phyloP scores from a whole-genome alignment of 2,888 invertebrate species.

The Cheilosia impressa region DNA sequence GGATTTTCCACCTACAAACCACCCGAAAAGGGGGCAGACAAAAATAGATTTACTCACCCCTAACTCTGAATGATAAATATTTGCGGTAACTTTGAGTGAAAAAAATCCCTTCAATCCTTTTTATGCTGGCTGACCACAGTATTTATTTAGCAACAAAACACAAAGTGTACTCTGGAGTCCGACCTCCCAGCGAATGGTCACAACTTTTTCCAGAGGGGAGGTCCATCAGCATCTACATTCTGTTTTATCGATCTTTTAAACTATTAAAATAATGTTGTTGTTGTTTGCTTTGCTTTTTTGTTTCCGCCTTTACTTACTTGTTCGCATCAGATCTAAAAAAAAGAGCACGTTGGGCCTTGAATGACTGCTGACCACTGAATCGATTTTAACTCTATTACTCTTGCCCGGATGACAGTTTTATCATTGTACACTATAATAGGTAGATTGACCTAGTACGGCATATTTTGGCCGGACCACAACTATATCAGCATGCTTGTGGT shows the following conservation, averaged over 20 bases:
- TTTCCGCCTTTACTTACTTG: background rate
- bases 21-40: background rate
- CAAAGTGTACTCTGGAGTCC: conserved; percentile 25
- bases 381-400: background rate
- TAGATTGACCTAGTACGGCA: background rate
- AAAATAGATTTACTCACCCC: conserved; percentile 32
- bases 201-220: background rate
- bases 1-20: conserved; percentile 26
- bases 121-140: conserved; percentile 44
- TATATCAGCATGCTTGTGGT: too few relatives aligned
- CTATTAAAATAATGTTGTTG: background rate
- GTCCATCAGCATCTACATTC: conserved; percentile 28
- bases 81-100: conserved; percentile 60
- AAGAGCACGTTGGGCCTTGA: background rate
- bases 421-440: background rate
- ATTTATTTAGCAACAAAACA: conserved; percentile 61
- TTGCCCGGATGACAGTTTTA: background rate
- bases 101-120: conserved; percentile 67
- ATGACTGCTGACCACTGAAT: background rate
- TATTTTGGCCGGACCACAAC: background rate
- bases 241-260: conserved; percentile 3
- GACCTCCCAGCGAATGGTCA: too few relatives aligned
- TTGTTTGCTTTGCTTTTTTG: background rate
- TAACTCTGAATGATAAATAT: conserved; percentile 60
- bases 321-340: background rate